Base-by-base conservation (phyloP, 2,888 invertebrate genomes). In the Hypercompe scribonia region DNA sequence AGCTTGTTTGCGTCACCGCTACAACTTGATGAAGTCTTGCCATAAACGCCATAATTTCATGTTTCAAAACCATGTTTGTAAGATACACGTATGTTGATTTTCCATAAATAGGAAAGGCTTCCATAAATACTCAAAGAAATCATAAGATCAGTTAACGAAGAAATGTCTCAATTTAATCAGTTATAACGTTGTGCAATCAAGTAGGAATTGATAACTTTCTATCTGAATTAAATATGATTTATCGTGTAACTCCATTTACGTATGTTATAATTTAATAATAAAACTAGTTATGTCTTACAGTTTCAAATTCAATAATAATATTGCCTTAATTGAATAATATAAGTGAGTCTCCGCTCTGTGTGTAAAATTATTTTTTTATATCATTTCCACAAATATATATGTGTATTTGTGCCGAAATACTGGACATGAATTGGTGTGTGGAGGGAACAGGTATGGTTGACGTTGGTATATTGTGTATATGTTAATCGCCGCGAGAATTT, bases 171-270 rank as follows among this genome's bases (percentile, higher is more conserved):
- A 74, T 33, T 42, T 72, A 66, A 72, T 73, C 71, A 79, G 81
- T 81, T 79, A 76, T 42, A 77, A 65, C 64, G 74, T 77, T 67
- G 70, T 77, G 72, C 31, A 77, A 79, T 77, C 73, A 66, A 61
- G 70, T 82, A 75, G 74, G 79, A 78, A 79, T 36, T 46, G 13
- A 69, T 67, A 65, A 76, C 82, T 83, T 83, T 83, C 83, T 79
- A 83, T 72, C 66, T 70, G 39, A 68, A 68, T 54, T 3, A 50
- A 54, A 68, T 63, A 69, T 69, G 39, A 69, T 61, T 69, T 61
- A 68, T 61, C 10, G 8, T 28, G 13, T 65, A 36, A 65, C 28
- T 58, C 58, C n/a, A 36, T 65, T 15, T 46, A 36, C 65, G 13
- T 65, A 28, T 28, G 15, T 39, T n/a, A 24, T 65, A 65, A 28